Base-by-base conservation (phyloP, 2,888 invertebrate genomes). In the Pecten maximus region DNA sequence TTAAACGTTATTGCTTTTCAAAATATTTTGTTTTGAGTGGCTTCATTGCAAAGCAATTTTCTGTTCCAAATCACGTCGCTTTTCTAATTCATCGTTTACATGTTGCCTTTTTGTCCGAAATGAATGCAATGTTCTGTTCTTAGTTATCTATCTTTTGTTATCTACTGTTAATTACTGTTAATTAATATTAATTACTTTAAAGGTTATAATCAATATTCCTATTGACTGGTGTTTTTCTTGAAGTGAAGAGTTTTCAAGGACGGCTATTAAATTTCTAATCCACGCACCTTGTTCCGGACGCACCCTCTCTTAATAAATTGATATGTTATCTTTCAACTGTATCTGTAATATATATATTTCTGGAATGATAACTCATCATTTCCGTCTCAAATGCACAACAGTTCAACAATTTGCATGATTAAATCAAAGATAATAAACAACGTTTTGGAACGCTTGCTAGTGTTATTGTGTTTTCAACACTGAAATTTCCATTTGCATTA, bases 401-500 rank as follows among this genome's bases (percentile, higher is more conserved):
- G 74, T 28, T 28, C 35, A 35, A 74, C 74, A 74, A 10, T 74
- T 74, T 74, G 74, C 74, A 74, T 74, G 74, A 35, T 74, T 35
- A 35, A 74, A 10, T 74, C 28, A 35, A 74, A 1, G 74, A 35
- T 74, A 74, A 74, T 74, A 74, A 74, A 54, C 54, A 54, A 54
- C 28, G 74, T 74, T 74, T 74, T 28, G 74, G 74, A 74, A 74
- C 74, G 74, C 74, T 74, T 74, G 74, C 74, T 10, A 74, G 74
- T 74, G 74, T 74, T 35, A 74, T 74, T 74, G 74, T 74, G 74
- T 74, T 74, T 74, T 74, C 35, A 12, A 74, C 74, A 74, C 74
- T 74, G 28, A 74, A 35, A 23, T 74, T 74, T 74, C 74, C 74
- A 74, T 74, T 74, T 74, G 35, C 74, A 74, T 74, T 74, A 35